Evolutionary conservation across 1,140 invertebrate species (phyloP), one percentile per base, ranked within the genome.

Genomic region (Leptinotarsa texana): DNA sequence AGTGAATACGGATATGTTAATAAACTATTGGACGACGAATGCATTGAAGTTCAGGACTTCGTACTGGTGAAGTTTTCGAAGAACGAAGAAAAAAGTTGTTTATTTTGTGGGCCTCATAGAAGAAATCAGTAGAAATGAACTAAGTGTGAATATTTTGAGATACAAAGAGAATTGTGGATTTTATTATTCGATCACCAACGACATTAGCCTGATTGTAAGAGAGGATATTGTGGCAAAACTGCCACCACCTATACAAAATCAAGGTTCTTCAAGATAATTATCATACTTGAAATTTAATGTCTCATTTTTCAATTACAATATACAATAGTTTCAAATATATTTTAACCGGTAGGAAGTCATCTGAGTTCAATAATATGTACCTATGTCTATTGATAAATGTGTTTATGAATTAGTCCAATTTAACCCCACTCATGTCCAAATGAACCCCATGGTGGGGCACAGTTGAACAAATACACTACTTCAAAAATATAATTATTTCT

Each of bases 221-320:
- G 13, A 63, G 62, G 62, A 63, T 63, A 63, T 63, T 63, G 62
- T 63, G 18, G 62, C 62, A 63, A 63, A 63, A 63, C 22, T 63
- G 18, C 62, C 62, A 63, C 18, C 62, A 63, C 62, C 62, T 15
- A 63, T 0, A 18, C n/a, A 63, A 63, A 63, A 63, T 63, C n/a
- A 63, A 63, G 62, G 62, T 5, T 6, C 62, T 63, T 11, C 62
- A 24, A 63, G 62, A 63, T 4, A 63, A 63, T 21, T 18, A 18
- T 63, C 62, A 11, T 18, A 4, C 62, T 63, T 63, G 62, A 18
- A 63, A 63, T 63, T 63, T 63, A 4, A 8, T 63, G 18, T 63
- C 2, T 63, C 62, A 63, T 63, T 63, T 63, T 24, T 21, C 21
- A 21, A 21, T 21, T 21, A 21, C 21, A 21, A 21, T 1, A 21